Base-by-base conservation (phyloP, 2,113 vertebrate genomes). In the Anas platyrhynchos region DNA sequence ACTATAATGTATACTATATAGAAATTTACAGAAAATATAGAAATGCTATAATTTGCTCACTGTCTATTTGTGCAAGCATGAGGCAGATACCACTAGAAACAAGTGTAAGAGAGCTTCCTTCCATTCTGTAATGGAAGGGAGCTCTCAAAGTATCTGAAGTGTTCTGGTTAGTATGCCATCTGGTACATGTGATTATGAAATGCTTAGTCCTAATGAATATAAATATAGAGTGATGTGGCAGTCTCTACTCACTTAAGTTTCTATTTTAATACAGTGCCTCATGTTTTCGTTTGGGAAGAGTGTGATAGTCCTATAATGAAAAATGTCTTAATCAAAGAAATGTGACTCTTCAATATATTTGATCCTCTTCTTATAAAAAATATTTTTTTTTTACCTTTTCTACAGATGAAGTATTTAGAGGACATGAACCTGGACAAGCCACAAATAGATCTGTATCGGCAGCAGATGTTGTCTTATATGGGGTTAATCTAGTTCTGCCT, bases 391-490 rank as follows among this genome's bases (percentile, higher is more conserved):
- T 61, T 86, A 16, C 75, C 5, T 82, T 75, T 93, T 77, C 67
- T 65, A 38, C 67, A 99, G 99, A 99, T 95, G 99, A 99, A 90
- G 99, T 99, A 77, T 99, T 99, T 85, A 97, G 99, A 71, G 99
- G 99, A 61, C 99, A 99, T 71, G 99, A 99, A 83, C 99, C 99
- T 83, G 99, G 98, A 83, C 98, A 99, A 69, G 98, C 98, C 26
- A 98, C 98, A 72, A 98, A 94, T 75, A 98, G 99, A 93, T 98
- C 99, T 3, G 99, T 99, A 11, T 99, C 99, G 0, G 99, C 99
- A 22, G 99, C 99, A 48, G 99, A 99, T 67, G 99, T 99, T 43
- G 99, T 99, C 86, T 98, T 99, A 29, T 99, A 99, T 50, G 99
- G 99, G 11, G 99, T 99, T 91, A 99, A 99, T 95, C 98, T 99